Percentiles rank a stretch among this genome's conserved stretches.
Conservation (phyloP, 2,797 vertebrate genomes). For the Pangasius djambal region DNA sequence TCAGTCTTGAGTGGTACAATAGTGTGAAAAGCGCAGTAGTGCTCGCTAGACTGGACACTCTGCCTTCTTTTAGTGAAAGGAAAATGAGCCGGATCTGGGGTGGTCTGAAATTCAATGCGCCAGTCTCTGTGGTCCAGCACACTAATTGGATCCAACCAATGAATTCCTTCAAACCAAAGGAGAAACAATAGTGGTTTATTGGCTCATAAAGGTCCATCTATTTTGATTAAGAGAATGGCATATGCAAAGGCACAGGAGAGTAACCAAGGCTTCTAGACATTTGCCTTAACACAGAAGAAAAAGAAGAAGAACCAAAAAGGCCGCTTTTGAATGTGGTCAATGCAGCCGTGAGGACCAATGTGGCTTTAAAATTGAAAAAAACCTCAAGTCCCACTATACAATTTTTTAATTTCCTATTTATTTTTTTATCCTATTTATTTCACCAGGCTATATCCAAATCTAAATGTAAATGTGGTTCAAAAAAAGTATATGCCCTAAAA, state of each 20-base stretch:
- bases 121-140: constrained; percentile 39
- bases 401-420: no score
- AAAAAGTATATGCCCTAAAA: background rate
- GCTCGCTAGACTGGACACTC: constrained; percentile 41
- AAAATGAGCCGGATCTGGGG: constrained; percentile 52
- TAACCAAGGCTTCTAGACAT: constrained; percentile 39
- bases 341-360: constrained; percentile 3
- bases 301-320: constrained; percentile 8
- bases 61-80: constrained; percentile 28
- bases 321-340: constrained; percentile 26
- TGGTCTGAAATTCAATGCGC: constrained; percentile 52
- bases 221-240: constrained; percentile 48
- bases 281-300: constrained; percentile 23
- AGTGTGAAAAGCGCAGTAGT: constrained; percentile 40
- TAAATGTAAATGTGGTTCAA: background rate
- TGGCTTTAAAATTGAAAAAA: background rate
- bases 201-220: constrained; percentile 55
- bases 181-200: constrained; percentile 54
- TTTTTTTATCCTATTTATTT: background rate
- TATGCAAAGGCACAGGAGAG: constrained; percentile 50
- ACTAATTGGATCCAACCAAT: constrained; percentile 56
- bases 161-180: constrained; percentile 51
- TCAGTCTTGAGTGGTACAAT: constrained; percentile 25
- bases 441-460: background rate
- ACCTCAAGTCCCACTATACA: background rate